phyloP scores from a whole-genome alignment of 2,888 invertebrate species.

The Colletes collaris region DNA sequence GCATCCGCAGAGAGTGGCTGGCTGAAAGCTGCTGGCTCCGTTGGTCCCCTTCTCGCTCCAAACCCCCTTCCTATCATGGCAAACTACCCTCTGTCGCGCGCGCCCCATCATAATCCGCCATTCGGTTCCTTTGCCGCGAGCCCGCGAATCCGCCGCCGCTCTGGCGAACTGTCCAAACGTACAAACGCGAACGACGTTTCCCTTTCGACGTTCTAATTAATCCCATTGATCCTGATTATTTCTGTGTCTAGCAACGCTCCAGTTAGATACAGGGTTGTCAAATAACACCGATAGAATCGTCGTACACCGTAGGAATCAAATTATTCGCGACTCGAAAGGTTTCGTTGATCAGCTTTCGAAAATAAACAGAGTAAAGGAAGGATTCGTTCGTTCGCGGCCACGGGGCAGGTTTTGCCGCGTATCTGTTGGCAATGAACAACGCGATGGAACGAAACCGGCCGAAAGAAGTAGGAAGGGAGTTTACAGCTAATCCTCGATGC shows the following conservation, averaged over 20 bases:
- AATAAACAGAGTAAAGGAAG: constrained; percentile 35
- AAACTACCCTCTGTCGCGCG: constrained; percentile 44
- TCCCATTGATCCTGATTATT: constrained; percentile 61
- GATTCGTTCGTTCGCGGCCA: constrained; percentile 21
- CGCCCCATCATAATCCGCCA: constrained; percentile 64
- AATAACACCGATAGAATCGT: too few species aligned
- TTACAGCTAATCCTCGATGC: constrained; percentile 60
- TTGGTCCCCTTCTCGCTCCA: constrained; percentile 17
- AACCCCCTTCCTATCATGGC: constrained; percentile 18
- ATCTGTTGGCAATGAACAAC: constrained; percentile 37
- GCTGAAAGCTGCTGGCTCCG: constrained; percentile 38
- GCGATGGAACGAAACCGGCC: constrained; percentile 34
- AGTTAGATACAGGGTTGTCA: not conserved
- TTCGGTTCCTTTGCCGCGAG: constrained; percentile 62
- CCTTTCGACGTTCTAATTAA: constrained; percentile 60
- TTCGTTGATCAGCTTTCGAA: constrained; percentile 13
- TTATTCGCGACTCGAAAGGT: not conserved
- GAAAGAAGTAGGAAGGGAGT: constrained; percentile 22
- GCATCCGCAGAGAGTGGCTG: constrained; percentile 57
- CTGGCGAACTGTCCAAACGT: constrained; percentile 47
- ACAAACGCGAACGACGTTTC: constrained; percentile 53
- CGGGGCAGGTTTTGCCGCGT: constrained; percentile 37
- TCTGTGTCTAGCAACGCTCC: constrained; percentile 23
- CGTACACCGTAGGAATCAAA: too few species aligned
- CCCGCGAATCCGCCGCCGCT: constrained; percentile 30